Evolutionary conservation across 2,113 vertebrate species (phyloP), one percentile per base, ranked within the genome.

Genomic region (Callospermophilus lateralis): DNA sequence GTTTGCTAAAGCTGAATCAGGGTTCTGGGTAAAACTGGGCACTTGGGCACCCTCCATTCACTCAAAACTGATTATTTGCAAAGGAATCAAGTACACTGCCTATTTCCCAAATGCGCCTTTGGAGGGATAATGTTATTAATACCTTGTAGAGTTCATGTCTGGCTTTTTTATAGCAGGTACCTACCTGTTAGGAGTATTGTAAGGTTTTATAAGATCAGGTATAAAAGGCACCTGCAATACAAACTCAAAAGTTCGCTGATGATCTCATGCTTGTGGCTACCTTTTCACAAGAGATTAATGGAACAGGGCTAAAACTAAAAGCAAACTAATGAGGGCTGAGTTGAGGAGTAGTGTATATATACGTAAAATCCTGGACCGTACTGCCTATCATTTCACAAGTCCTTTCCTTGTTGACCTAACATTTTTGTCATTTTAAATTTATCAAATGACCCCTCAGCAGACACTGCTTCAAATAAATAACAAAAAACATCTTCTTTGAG

Each of bases 21-120:
- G 58, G 17, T 28, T 30, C n/a, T 63, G 37, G 22, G 15, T 28
- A 67, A 63, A 53, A 6, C 26, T 51, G 3, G 45, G 45, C 22
- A 26, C 8, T 51, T 73, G 4, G 19, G 70, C 6, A 86, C 4
- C 8, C 15, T 79, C 55, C 5, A 26, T 51, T 87, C 78, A 79
- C 15, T 84, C 39, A 93, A 84, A 92, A 45, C 24, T 37, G 22
- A 79, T 84, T 91, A 96, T 51, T 93, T 81, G 28, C 76, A 93
- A 19, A 80, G 28, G 20, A 91, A 85, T 89, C 28, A 74, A 73
- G 22, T 58, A 10, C 15, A 55, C 55, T 58, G 17, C 24, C 15
- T 92, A 3, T 73, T 93, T 78, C 37, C 32, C 32, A 42, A 79
- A 72, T 4, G 8, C 42, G 8, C 28, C 73, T 79, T 84, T 76